Percentiles rank a stretch among this genome's conserved stretches.
Conservation (phyloP, 2,113 vertebrate genomes). For the Tetrao urogallus region DNA sequence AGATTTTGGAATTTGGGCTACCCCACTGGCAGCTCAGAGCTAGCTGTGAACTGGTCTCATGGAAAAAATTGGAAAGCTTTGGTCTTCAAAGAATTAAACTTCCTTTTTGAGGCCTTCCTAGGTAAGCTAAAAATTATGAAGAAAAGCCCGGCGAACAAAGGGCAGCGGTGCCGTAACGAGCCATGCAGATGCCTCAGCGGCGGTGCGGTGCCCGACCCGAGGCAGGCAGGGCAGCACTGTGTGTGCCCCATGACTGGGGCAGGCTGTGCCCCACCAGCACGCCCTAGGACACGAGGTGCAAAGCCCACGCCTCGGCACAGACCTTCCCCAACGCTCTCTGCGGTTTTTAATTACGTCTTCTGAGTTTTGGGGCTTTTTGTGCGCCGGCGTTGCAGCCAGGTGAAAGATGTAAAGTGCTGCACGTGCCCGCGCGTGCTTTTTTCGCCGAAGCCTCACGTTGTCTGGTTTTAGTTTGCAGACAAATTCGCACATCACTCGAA, state of each 20-base stretch:
- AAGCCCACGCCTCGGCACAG: neutral
- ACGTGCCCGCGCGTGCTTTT: neutral
- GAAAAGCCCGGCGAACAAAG: conserved; percentile 88
- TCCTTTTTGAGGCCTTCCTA: conserved; percentile 97
- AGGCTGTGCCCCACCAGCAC: neutral
- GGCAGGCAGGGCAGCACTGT: neutral
- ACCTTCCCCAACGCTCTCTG: neutral
- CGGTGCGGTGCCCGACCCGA: neutral
- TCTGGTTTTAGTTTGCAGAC: conserved; percentile 93
- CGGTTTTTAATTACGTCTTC: neutral
- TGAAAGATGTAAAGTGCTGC: conserved; percentile 46
- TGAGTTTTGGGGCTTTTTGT: neutral
- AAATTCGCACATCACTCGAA: conserved; percentile 91
- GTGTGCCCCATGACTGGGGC: neutral
- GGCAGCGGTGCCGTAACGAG: conserved; percentile 75
- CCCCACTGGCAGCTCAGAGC: conserved; percentile 96
- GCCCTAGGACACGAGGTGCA: neutral
- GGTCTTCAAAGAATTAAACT: conserved; percentile 99
- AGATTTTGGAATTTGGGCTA: conserved; percentile 99
- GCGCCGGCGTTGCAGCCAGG: conserved; percentile 12
- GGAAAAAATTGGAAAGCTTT: conserved; percentile 97
- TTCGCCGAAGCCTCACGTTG: conserved; percentile 36
- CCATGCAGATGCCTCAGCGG: conserved; percentile 73
- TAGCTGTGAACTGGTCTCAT: conserved; percentile 99
- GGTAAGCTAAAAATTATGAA: conserved; percentile 95